Evolutionary conservation across 92 coral and sea anemone species (phyloP), one percentile per base, ranked within the genome.

Genomic region (Parazoanthus atlanticus): DNA sequence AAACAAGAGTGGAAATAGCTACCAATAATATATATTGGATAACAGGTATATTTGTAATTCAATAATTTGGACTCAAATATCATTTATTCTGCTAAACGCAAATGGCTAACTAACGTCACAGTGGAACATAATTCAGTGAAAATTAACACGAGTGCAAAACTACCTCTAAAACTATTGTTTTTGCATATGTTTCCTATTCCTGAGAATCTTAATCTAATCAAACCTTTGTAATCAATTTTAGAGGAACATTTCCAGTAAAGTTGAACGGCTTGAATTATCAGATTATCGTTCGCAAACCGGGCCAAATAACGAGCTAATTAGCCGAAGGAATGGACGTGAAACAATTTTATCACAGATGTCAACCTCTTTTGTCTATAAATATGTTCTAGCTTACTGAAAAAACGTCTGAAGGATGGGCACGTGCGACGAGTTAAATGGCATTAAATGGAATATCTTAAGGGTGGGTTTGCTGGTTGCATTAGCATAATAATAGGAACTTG

Each of bases 401-500:
- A 46, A 9, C 0, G 25, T 74, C 40, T 71, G 76, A 71, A n/a
- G n/a, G 36, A 33, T 25, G 30, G 79, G 79, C 79, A 74, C 79
- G 79, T 74, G 79, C 11, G 79, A 2, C 12, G 41, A 31, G 43
- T 16, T 74, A 74, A 52, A 52, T 52, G 0, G 19, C 58, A 15
- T 52, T 52, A 52, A 74, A 83, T 83, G 73, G 77, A 83, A 67
- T 41, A 32, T 33, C 6, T n/a, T 36, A 23, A 70, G 28, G 33
- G 12, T 40, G 21, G 58, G 58, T 32, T 74, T 43, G 19, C 66
- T 67, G 87, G 78, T 71, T 5, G 4, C 1, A 71, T 84, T 84
- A 43, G 46, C 65, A 84, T 84, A 26, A 15, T 41, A 84, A 84
- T 84, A 58, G 12, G 12, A 41, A 69, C 43, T 41, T 84, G 78